Evolutionary conservation across 2,888 invertebrate genomes (phyloP), one percentile per base, ranked within the genome.

Genomic region (Hofmannophila pseudospretella): DNA sequence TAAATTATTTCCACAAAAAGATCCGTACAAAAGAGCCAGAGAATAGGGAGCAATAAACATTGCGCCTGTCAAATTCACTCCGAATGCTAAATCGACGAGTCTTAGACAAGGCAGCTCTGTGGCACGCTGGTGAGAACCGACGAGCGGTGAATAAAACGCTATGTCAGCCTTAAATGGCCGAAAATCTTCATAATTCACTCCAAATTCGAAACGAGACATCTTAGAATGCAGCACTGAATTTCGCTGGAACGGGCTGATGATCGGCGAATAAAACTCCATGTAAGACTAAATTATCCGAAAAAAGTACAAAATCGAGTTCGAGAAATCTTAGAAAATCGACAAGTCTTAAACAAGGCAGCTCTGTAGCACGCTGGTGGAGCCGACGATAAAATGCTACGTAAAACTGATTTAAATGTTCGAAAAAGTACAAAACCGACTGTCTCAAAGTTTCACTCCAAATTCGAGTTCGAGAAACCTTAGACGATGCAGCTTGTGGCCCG

Each of bases 1-100:
- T 78, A 78, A 78, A 78, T 80, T 80, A 76, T 68, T 65, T 41
- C 54, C 69, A 68, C 70, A 71, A 73, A 79, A 75, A 75, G 67
- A 67, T 65, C 65, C 59, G 47, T 58, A 73, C 71, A 75, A 78
- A 73, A 62, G 68, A 58, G 58, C 61, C 64, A 44, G 52, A 58
- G 58, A 62, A 61, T 59, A 64, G 67, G 60, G 57, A 60, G 68
- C 67, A 74, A 80, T 79, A 80, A 76, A 79, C 76, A 76, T 72
- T 64, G 67, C 50, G 67, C 60, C 73, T 67, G 79, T 79, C 79
- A 79, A 76, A 76, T 72, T 67, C 76, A 80, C 66, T 66, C 55
- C 58, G 67, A 70, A 74, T 71, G 70, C 49, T 71, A 70, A 75
- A 75, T 75, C 73, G 72, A 67, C 68, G 63, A 54, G 64, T 63